phyloP scores from a whole-genome alignment of 2,113 vertebrate genomes.

The Ellobius talpinus region DNA sequence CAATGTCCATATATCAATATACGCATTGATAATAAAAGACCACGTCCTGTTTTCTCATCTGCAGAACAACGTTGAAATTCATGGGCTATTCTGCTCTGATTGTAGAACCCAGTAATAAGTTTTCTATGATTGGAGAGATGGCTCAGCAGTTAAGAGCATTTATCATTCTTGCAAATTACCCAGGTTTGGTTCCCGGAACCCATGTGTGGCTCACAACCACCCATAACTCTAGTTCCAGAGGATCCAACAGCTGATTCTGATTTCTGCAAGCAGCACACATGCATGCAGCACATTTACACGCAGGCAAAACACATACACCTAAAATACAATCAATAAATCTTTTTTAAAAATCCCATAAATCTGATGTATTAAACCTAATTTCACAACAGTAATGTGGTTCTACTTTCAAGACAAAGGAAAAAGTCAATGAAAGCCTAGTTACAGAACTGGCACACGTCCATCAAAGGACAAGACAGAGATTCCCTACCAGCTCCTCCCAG shows the following conservation, averaged over 20 bases:
- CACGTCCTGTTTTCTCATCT: not conserved
- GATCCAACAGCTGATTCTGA: not conserved
- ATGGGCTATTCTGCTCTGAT: not conserved
- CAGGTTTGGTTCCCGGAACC: not conserved
- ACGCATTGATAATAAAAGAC: not conserved
- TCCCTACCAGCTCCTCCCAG: not conserved
- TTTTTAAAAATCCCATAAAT: not conserved
- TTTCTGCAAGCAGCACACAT: not conserved
- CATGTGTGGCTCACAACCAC: not conserved
- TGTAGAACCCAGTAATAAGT: no score
- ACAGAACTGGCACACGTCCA: conserved; percentile 30
- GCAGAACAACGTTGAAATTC: conserved; percentile 11
- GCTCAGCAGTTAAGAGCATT: not conserved
- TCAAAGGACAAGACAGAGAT: conserved; percentile 27
- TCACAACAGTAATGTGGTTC: conserved; percentile 63
- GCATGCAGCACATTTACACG: not conserved
- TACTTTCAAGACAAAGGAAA: conserved; percentile 25
- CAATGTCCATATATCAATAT: not conserved
- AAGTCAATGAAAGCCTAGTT: conserved; percentile 8
- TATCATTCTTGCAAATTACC: not conserved
- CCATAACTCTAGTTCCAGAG: not conserved
- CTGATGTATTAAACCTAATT: conserved; percentile 54
- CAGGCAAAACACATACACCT: not conserved
- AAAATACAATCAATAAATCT: not conserved
- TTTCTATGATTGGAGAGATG: not conserved